Conservation (phyloP, 1,140 invertebrate species). For the Laupala kohalensis region DNA sequence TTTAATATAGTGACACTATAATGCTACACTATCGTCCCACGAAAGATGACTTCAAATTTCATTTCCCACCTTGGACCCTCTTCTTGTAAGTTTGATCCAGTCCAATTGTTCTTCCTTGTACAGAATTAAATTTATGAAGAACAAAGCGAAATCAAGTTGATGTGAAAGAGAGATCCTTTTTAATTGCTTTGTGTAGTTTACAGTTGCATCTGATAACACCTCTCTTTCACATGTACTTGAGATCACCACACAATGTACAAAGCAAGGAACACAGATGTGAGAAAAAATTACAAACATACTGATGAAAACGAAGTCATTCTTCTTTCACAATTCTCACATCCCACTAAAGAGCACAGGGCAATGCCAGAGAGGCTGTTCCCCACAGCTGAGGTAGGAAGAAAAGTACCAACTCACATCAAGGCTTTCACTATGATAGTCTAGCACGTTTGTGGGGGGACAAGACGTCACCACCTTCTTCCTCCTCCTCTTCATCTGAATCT, state of each 20-base stretch:
- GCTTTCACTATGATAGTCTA: constrained; percentile 39
- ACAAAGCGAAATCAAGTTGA: too few species aligned
- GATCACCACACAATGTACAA: not conserved
- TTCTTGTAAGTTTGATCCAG: too few species aligned
- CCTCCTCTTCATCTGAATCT: constrained; percentile 87
- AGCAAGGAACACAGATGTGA: not conserved
- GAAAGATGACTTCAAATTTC: too few species aligned
- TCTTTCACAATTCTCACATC: not conserved
- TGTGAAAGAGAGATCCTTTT: too few species aligned
- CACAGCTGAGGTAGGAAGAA: not conserved
- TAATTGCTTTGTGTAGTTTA: too few species aligned
- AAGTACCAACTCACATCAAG: not conserved
- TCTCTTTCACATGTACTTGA: too few species aligned
- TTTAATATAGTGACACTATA: too few species aligned
- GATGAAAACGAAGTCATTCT: not conserved
- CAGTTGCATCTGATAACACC: too few species aligned
- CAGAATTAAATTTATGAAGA: not conserved
- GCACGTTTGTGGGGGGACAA: constrained; percentile 42
- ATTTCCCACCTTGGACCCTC: too few species aligned
- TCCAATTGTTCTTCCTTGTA: not conserved
- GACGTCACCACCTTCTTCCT: constrained; percentile 46
- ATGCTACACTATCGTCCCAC: too few species aligned
- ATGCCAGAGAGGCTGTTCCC: not conserved
- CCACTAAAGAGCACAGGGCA: not conserved
- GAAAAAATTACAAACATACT: not conserved